Percentiles rank a stretch among this genome's conserved stretches.
phyloP scores from a whole-genome alignment of 2,888 invertebrate genomes.

The Nomada flava region DNA sequence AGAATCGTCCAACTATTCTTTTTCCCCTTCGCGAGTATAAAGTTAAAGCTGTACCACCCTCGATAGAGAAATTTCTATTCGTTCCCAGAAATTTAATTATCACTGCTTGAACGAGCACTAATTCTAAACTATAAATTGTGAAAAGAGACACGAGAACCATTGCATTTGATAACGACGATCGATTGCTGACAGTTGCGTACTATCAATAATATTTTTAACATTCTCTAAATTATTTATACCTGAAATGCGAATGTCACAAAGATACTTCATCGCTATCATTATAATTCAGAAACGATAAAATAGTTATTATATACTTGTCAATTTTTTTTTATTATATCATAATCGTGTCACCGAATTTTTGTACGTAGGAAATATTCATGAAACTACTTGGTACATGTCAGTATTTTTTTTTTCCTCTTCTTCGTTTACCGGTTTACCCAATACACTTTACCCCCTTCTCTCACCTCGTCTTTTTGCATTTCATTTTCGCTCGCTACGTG shows the following conservation, averaged over 20 bases:
- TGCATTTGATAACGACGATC: not conserved
- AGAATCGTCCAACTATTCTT: slow-evolving; percentile 19
- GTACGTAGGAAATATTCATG: too few relatives aligned
- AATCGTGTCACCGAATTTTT: too few relatives aligned
- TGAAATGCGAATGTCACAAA: too few relatives aligned
- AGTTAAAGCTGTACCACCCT: slow-evolving; percentile 24
- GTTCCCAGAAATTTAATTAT: slow-evolving; percentile 33
- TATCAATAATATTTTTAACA: too few relatives aligned
- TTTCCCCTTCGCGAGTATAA: slow-evolving; percentile 20
- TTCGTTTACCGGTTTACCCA: not conserved
- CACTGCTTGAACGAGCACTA: slow-evolving; percentile 11
- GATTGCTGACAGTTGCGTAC: not conserved
- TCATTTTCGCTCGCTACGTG: slow-evolving; percentile 35
- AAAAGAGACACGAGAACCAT: too few relatives aligned
- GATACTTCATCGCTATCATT: too few relatives aligned
- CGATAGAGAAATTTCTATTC: slow-evolving; percentile 20
- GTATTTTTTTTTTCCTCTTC: too few relatives aligned
- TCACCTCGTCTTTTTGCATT: slow-evolving; percentile 24
- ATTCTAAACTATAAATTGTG: not conserved
- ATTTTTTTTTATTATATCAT: too few relatives aligned
- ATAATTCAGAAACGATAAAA: too few relatives aligned
- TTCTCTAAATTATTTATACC: too few relatives aligned
- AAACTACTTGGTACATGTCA: too few relatives aligned
- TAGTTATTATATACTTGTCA: too few relatives aligned
- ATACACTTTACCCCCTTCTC: not conserved